A percentile compares a stretch with the other conserved stretches of the same genome.
phyloP scores from a whole-genome alignment of 1,140 invertebrate genomes.

The Cyclargus thomasi region DNA sequence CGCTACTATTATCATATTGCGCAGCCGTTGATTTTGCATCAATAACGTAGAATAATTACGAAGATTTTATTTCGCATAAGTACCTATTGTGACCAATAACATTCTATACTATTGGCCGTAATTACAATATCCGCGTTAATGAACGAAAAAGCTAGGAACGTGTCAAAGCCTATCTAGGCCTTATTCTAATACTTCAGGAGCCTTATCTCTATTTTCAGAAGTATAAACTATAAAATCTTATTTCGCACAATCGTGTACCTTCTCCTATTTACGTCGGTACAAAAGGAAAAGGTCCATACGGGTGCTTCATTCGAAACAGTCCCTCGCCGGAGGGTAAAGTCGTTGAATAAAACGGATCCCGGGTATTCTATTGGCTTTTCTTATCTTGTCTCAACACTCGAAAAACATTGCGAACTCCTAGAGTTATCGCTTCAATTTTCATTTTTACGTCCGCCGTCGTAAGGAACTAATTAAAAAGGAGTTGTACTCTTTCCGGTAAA shows the following conservation, averaged over 20 bases:
- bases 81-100: too few species aligned
- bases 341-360: slow-evolving; percentile 7
- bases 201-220: slow-evolving; percentile 6
- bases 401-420: not conserved
- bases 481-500: not conserved
- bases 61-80: not conserved
- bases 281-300: slow-evolving; percentile 14
- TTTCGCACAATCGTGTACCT: slow-evolving; percentile 2
- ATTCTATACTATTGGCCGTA: not conserved
- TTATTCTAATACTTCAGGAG: slow-evolving; percentile 1
- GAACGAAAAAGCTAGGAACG: too few species aligned
- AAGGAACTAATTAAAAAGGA: not conserved
- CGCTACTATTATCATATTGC: not conserved
- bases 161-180: not conserved
- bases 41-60: not conserved
- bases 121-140: not conserved
- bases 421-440: slow-evolving; percentile 1
- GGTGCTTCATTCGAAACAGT: slow-evolving; percentile 9
- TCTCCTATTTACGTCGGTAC: slow-evolving; percentile 9
- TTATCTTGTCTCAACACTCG: slow-evolving; percentile 6
- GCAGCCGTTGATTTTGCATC: not conserved
- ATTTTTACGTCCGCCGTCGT: not conserved
- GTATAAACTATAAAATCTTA: slow-evolving; percentile 5
- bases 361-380: slow-evolving; percentile 9
- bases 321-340: slow-evolving; percentile 10